These are phyloP conservation scores for Mirounga angustirostris DNA, from an alignment of 2,113 vertebrate genomes.

Conservation along the genomic window DNA sequence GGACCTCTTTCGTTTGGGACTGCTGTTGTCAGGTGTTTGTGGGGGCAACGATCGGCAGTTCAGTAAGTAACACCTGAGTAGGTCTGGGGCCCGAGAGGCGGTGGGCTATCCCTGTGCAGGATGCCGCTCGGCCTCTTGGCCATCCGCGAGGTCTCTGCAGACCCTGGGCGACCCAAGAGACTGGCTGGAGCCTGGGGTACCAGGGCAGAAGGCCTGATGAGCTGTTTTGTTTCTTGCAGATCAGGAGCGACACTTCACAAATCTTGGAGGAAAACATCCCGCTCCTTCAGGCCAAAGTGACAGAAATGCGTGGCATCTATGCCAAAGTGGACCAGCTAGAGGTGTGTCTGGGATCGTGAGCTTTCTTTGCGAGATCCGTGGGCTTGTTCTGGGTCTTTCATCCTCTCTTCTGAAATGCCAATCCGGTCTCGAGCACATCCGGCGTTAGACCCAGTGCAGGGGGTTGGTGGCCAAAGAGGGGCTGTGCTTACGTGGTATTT, in stretches of 20 bases:
- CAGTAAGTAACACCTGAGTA: background rate
- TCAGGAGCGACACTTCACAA: constrained; percentile 80
- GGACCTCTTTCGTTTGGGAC: background rate
- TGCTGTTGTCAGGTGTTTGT: background rate
- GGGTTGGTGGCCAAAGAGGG: background rate
- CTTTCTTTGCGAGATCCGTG: background rate
- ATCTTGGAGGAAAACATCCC: constrained; percentile 80
- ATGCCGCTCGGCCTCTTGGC: rapidly evolving
- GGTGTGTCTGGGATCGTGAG: constrained; percentile 59
- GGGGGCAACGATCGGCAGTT: background rate
- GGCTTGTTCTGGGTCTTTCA: background rate
- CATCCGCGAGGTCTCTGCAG: rapidly evolving
- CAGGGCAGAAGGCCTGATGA: background rate
- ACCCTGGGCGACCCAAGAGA: rapidly evolving
- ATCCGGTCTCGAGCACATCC: background rate
- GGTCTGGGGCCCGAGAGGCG: rapidly evolving
- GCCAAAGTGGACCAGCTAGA: constrained; percentile 81
- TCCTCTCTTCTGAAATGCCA: background rate
- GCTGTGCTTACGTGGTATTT: rapidly evolving
- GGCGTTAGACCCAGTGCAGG: background rate
- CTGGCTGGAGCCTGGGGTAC: rapidly evolving
- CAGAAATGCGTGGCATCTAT: constrained; percentile 81
- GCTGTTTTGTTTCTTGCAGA: constrained; percentile 66
- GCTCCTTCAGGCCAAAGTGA: constrained; percentile 73
- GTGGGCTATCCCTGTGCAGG: background rate